phyloP scores from a whole-genome alignment of 2,113 vertebrate genomes.

The Coturnix japonica region DNA sequence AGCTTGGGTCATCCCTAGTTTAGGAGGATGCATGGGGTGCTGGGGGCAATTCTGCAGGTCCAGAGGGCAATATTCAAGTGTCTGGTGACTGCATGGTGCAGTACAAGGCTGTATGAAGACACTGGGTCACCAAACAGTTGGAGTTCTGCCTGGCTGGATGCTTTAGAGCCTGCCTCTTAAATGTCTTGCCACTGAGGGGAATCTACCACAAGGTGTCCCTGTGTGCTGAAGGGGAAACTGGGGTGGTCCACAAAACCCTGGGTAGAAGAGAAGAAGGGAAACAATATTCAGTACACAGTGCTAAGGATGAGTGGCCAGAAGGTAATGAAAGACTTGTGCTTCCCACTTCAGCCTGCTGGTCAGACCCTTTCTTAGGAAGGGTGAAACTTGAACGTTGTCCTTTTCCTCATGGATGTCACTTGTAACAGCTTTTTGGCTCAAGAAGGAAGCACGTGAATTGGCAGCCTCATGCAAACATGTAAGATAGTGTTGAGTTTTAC shows the following conservation, averaged over 20 bases:
- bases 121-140: conserved; percentile 27
- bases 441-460: not conserved
- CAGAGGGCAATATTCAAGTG: not conserved
- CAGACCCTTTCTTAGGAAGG: not conserved
- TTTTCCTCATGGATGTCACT: not conserved
- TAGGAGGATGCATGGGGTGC: not conserved
- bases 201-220: rapidly evolving
- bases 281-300: not conserved
- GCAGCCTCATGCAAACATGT: not conserved
- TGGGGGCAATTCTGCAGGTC: not conserved
- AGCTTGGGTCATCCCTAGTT: not conserved
- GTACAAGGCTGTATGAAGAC: conserved; percentile 41
- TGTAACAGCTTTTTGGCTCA: not conserved
- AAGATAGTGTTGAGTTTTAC: not conserved
- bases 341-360: not conserved
- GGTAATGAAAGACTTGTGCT: not conserved
- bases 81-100: not conserved
- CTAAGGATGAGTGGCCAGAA: not conserved
- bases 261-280: not conserved
- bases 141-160: not conserved
- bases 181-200: not conserved
- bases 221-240: rapidly evolving
- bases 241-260: not conserved
- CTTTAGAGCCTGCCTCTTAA: not conserved
- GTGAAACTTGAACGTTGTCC: not conserved